phyloP scores from a whole-genome alignment of 2,113 vertebrate species.

The Campylomormyrus numenius region DNA sequence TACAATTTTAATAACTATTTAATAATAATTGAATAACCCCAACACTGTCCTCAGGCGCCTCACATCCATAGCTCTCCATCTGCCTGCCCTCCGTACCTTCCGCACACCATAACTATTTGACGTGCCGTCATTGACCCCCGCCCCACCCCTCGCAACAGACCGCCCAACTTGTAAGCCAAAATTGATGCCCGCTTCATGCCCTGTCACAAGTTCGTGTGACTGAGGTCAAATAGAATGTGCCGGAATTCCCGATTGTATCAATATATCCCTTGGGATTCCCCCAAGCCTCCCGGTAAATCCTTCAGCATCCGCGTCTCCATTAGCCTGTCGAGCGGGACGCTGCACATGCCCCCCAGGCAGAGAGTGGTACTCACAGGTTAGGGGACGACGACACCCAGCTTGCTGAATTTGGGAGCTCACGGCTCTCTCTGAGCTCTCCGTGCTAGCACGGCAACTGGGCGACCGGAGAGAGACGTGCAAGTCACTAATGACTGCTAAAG shows the following conservation, averaged over 20 bases:
- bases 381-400: neutral
- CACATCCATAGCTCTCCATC: neutral
- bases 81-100: neutral
- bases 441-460: neutral
- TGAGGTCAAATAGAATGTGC: neutral
- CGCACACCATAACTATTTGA: neutral
- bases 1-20: neutral
- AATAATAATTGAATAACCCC: neutral
- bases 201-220: neutral
- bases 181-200: neutral
- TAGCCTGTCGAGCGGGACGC: neutral
- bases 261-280: neutral
- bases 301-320: neutral
- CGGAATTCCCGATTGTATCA: neutral
- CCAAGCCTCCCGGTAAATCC: neutral
- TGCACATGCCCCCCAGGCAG: neutral
- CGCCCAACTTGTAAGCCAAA: neutral
- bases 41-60: neutral
- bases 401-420: neutral
- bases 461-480: neutral
- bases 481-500: slow-evolving; percentile 34
- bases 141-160: neutral
- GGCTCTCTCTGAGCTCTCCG: neutral
- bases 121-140: neutral
- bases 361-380: slow-evolving; percentile 12